Base-by-base conservation (phyloP, 2,888 invertebrate species). In the Spisula subtruncata region DNA sequence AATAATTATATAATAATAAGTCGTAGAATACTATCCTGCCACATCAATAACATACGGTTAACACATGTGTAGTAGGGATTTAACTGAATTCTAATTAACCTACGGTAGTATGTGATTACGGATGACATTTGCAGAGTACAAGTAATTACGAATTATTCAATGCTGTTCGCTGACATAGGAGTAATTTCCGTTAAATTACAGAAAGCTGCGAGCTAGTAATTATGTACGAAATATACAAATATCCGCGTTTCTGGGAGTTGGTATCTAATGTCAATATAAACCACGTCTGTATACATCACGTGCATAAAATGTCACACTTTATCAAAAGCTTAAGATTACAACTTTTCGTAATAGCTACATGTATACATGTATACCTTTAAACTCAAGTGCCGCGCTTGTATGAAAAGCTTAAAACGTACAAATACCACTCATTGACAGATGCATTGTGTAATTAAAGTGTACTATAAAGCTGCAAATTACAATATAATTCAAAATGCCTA, bases 171-270 rank as follows among this genome's bases (percentile, higher is more conserved):
- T 32, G 16, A 75, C 35, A 75, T 35, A 35, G 32, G 32, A 75
- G 25, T 32, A 75, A 75, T 75, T 75, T 75, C 35, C 25, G 75
- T 16, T 75, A 35, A 25, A 16, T 35, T 75, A 35, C 75, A 75
- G 75, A 75, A n/a, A 10, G 10, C n/a, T 66, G 60, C 25, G n/a
- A 66, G 60, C 60, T 66, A 25, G 32, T 29, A 25, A 18, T 32
- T 75, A 32, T 32, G 35, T 75, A 75, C 32, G 25, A 2, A 75
- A 35, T 32, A 75, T 32, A 35, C 35, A 75, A 75, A 75, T 75
- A 75, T 4, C 35, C 75, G 12, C 16, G 75, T 75, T 75, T 75
- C 75, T 75, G 75, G 75, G 75, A 75, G 75, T 75, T 0, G 75
- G 8, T 35, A 35, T 16, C 29, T 60, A 2, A 60, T 6, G 60